A percentile compares a stretch with the other conserved stretches of the same genome.
Conservation (phyloP, 2,797 vertebrate genomes). For the Myiothlypis coronata region DNA sequence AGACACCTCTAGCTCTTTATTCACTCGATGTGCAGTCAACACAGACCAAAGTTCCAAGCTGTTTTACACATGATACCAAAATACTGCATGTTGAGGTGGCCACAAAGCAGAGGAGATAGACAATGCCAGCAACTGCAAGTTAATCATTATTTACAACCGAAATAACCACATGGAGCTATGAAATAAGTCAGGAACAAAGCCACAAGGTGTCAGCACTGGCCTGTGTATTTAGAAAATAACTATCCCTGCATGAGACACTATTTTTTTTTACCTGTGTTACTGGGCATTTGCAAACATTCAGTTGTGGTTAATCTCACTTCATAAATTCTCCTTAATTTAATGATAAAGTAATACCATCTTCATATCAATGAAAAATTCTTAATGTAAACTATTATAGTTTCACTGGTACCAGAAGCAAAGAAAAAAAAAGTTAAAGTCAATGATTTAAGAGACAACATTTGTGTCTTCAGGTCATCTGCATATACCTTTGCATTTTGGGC, state of each 20-base stretch:
- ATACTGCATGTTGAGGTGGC: neutral
- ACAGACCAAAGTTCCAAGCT: neutral
- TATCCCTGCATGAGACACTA: neutral
- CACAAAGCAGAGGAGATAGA: neutral
- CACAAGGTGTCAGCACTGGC: constrained; percentile 49
- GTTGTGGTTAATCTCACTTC: neutral
- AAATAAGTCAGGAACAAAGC: neutral
- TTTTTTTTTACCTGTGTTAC: neutral
- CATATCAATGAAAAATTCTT: neutral
- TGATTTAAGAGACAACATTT: neutral
- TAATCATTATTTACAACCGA: neutral
- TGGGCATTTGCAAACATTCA: neutral
- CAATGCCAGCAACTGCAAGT: neutral
- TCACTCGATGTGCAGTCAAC: neutral
- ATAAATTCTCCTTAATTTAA: neutral
- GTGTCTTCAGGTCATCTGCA: neutral
- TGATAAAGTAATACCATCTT: neutral
- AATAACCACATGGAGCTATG: neutral
- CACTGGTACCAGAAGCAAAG: neutral
- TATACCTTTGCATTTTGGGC: neutral
- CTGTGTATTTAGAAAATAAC: neutral
- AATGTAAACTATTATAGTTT: neutral
- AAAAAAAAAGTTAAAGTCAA: neutral
- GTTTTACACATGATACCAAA: neutral
- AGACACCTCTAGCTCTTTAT: neutral